These are phyloP conservation scores for Myioborus miniatus DNA, from an alignment of 2,797 vertebrate species.

Conservation along the genomic window DNA sequence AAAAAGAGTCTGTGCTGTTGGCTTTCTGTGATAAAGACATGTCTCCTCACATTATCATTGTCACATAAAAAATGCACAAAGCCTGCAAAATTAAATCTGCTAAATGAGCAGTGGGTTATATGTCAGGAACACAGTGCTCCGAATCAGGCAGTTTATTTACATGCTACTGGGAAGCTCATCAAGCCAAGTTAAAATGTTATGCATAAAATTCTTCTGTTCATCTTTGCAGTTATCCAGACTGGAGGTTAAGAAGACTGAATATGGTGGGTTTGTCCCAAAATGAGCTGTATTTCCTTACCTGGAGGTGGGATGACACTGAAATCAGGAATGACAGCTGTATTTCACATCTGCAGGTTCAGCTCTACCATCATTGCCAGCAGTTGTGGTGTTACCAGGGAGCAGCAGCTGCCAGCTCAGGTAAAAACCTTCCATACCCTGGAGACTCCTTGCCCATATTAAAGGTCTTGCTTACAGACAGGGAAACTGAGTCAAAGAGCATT, in stretches of 20 bases:
- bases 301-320: not conserved
- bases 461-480: not conserved
- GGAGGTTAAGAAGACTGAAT: not conserved
- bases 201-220: not conserved
- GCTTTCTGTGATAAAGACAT: not conserved
- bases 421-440: not conserved
- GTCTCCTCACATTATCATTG: not conserved
- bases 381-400: not conserved
- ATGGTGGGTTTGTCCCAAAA: not conserved
- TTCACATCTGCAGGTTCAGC: not conserved
- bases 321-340: not conserved
- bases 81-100: conserved; percentile 22
- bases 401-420: not conserved
- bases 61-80: not conserved
- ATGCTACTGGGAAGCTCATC: not conserved
- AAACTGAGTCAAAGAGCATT: not conserved
- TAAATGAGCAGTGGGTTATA: conserved; percentile 18
- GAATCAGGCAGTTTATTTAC: not conserved
- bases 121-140: not conserved
- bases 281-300: not conserved
- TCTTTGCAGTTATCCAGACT: not conserved
- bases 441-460: not conserved
- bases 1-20: not conserved
- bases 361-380: not conserved
- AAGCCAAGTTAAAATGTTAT: not conserved